Conservation (phyloP, 2,113 vertebrate species). For the Pelodiscus sinensis region DNA sequence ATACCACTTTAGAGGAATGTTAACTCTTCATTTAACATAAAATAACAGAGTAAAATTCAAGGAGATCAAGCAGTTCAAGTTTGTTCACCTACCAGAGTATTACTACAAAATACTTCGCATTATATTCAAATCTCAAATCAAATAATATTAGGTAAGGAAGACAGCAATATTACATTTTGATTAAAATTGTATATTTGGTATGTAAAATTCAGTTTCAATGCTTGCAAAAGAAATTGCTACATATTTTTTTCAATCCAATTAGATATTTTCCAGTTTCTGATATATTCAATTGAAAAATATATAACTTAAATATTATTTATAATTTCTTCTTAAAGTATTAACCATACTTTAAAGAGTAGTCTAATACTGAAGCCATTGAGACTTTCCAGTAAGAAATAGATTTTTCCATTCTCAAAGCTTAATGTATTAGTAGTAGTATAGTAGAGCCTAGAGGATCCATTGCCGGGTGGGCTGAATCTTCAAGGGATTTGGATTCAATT, state of each 20-base stretch:
- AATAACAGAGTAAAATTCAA: background rate
- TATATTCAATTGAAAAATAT: conserved; percentile 4
- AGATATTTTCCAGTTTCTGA: background rate
- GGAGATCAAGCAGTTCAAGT: background rate
- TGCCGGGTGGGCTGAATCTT: fast-evolving
- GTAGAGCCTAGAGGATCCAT: background rate
- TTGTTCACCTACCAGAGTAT: background rate
- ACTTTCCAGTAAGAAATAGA: background rate
- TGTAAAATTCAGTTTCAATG: background rate
- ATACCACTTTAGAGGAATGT: background rate
- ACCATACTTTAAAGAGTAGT: background rate
- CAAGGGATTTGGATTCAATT: background rate
- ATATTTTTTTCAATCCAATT: background rate
- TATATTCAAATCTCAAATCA: background rate
- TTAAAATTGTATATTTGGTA: background rate
- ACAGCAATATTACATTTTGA: background rate
- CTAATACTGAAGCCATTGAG: background rate
- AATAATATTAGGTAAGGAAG: background rate
- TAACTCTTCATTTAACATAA: background rate
- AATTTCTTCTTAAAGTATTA: background rate
- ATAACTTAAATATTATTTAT: fast-evolving
- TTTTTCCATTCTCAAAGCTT: background rate
- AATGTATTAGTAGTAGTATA: background rate
- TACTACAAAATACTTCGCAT: background rate
- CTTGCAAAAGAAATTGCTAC: background rate